Evolutionary conservation across 2,888 invertebrate species (phyloP).

Genomic region (Zaprionus lineosus): DNA sequence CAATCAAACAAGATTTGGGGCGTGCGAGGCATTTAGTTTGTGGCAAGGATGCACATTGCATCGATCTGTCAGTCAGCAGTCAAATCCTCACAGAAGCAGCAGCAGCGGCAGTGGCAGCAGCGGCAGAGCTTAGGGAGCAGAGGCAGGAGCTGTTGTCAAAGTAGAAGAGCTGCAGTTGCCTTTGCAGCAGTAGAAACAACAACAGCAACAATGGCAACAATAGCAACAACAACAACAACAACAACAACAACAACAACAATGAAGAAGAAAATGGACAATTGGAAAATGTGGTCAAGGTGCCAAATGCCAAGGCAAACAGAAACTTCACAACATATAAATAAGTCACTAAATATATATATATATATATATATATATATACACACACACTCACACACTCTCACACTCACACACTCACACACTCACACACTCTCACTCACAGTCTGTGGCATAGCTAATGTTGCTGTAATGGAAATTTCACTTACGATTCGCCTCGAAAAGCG

Average conservation of each 20-base stretch:
- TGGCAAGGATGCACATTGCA: slow-evolving; percentile 43
- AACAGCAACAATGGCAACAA: slow-evolving; percentile 2
- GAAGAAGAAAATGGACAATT: slow-evolving; percentile 15
- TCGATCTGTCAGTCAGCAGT: slow-evolving; percentile 32
- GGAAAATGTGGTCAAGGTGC: slow-evolving; percentile 52
- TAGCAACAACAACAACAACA: slow-evolving; percentile 1
- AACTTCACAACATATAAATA: slow-evolving; percentile 10
- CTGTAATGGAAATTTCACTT: slow-evolving; percentile 40
- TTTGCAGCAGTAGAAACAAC: too few relatives aligned
- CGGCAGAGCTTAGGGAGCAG: too few relatives aligned
- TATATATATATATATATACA: neutral
- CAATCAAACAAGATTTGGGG: slow-evolving; percentile 66
- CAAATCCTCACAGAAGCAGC: neutral
- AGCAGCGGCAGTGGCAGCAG: slow-evolving; percentile 6
- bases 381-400: neutral
- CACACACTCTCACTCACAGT: slow-evolving; percentile 1
- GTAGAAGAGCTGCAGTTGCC: too few relatives aligned
- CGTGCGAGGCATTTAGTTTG: slow-evolving; percentile 57
- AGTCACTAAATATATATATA: too few relatives aligned
- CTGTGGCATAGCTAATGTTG: slow-evolving; percentile 43
- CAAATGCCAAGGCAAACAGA: slow-evolving; percentile 36
- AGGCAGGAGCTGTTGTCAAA: too few relatives aligned
- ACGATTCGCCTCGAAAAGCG: slow-evolving; percentile 29
- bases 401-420: neutral
- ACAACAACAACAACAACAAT: slow-evolving; percentile 13